Evolutionary conservation across 1,140 invertebrate species (phyloP), one percentile per base, ranked within the genome.

Genomic region (Halesus radiatus): DNA sequence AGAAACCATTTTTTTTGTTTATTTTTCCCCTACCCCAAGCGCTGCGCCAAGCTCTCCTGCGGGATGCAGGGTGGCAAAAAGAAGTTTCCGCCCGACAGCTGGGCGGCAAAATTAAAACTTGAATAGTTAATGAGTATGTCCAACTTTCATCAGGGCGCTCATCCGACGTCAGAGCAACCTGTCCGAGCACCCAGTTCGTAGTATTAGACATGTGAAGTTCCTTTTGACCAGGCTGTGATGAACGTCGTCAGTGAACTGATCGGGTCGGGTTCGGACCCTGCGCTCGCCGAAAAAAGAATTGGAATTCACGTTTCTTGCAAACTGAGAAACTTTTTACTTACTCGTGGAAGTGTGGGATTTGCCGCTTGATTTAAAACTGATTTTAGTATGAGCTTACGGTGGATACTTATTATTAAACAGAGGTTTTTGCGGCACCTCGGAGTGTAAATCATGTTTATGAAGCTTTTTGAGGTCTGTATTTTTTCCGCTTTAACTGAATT

Each of bases 31-130:
- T 45, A 1, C 8, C 1, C 37, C 37, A 45, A 45, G 37, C 8
- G 37, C 7, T 45, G 37, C 13, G 37, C 37, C 37, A 45, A 60
- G 58, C 23, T 60, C 23, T 16, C 58, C 6, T 26, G 26, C 58
- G 26, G 3, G 68, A 45, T 50, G 68, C 26, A 66, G 62, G 68
- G 50, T 50, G 68, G 72, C 23, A 54, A 75, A 64, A 52, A 52
- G 37, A 72, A 72, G 53, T 29, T 72, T 45, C 15, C 60, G 45
- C 45, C 66, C 54, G 80, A 81, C 76, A 70, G 56, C 23, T 60
- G 58, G 62, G 78, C 45, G 78, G 73, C 74, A 82, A 82, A 82
- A 82, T 82, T 82, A 82, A 79, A 82, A 80, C 81, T 74, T 82
- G 81, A 82, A 82, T 82, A 77, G 62, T 82, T 82, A 74, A 82